phyloP scores from a whole-genome alignment of 2,113 vertebrate species.

The Lasiurus cinereus region DNA sequence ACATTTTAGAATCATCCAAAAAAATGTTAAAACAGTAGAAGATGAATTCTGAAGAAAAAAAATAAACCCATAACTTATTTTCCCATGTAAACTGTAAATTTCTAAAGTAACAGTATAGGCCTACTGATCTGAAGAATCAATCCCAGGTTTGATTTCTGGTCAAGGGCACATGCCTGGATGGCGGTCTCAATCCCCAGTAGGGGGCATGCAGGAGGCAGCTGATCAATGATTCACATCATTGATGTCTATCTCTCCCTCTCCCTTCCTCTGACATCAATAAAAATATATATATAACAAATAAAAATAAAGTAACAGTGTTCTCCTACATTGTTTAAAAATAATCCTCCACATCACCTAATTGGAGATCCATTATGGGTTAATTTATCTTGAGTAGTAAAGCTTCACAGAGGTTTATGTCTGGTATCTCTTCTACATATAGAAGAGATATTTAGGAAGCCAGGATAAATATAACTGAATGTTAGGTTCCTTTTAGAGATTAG shows the following conservation, averaged over 20 bases:
- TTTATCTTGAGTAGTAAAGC: slow-evolving; percentile 20
- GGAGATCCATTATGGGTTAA: neutral
- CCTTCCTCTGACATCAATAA: too few relatives aligned
- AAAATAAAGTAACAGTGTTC: neutral
- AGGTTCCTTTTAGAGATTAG: neutral
- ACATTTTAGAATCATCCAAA: slow-evolving; percentile 26
- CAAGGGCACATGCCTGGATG: too few relatives aligned
- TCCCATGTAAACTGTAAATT: slow-evolving; percentile 39
- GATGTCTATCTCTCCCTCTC: too few relatives aligned
- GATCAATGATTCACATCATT: too few relatives aligned
- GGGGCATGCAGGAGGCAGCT: too few relatives aligned
- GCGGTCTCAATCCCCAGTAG: too few relatives aligned
- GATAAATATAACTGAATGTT: neutral
- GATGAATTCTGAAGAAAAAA: slow-evolving; percentile 32
- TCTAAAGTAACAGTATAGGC: neutral
- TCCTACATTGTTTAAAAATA: slow-evolving; percentile 37
- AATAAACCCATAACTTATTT: neutral
- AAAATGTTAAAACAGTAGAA: slow-evolving; percentile 25
- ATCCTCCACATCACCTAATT: slow-evolving; percentile 15
- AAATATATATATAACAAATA: too few relatives aligned
- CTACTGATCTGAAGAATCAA: too few relatives aligned
- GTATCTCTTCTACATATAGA: neutral
- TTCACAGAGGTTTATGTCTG: neutral
- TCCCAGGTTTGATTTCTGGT: too few relatives aligned
- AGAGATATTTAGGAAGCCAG: slow-evolving; percentile 15